A percentile compares a stretch with the other conserved stretches of the same genome.
Evolutionary conservation across 2,113 vertebrate genomes (phyloP).

Genomic region (Sclerurus mexicanus): DNA sequence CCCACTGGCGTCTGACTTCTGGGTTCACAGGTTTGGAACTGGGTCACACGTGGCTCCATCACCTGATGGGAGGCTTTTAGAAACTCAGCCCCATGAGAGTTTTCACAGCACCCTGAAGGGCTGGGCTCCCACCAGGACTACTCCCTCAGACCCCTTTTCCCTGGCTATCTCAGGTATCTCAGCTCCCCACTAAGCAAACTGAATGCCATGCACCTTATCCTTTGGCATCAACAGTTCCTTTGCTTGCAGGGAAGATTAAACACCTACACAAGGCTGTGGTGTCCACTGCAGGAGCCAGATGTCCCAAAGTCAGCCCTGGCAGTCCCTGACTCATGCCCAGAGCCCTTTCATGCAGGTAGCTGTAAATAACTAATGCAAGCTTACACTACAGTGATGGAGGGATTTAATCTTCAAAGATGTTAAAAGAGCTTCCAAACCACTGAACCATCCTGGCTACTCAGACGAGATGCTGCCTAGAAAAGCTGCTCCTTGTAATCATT

Average conservation of each 20-base stretch:
- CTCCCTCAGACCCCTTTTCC: not conserved
- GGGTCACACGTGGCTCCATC: not conserved
- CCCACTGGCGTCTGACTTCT: not conserved
- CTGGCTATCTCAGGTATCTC: not conserved
- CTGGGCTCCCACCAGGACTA: not conserved
- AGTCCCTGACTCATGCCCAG: not conserved
- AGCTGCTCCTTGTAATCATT: not conserved
- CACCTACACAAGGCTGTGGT: not conserved
- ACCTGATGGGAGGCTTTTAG: not conserved
- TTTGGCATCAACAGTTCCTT: not conserved
- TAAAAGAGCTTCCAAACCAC: not conserved
- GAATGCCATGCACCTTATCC: not conserved
- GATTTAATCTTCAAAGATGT: slow-evolving; percentile 10
- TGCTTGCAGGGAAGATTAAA: not conserved
- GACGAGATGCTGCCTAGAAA: not conserved
- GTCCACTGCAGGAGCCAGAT: not conserved
- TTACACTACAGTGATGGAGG: not conserved
- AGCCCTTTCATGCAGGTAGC: not conserved
- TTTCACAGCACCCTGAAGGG: not conserved
- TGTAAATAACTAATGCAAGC: slow-evolving; percentile 30
- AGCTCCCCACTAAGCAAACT: not conserved
- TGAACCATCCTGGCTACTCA: not conserved
- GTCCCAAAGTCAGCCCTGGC: not conserved
- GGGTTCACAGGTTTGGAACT: not conserved
- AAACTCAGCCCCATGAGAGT: not conserved